Conservation (phyloP, 2,113 vertebrate species). For the Pyxicephalus adspersus region DNA sequence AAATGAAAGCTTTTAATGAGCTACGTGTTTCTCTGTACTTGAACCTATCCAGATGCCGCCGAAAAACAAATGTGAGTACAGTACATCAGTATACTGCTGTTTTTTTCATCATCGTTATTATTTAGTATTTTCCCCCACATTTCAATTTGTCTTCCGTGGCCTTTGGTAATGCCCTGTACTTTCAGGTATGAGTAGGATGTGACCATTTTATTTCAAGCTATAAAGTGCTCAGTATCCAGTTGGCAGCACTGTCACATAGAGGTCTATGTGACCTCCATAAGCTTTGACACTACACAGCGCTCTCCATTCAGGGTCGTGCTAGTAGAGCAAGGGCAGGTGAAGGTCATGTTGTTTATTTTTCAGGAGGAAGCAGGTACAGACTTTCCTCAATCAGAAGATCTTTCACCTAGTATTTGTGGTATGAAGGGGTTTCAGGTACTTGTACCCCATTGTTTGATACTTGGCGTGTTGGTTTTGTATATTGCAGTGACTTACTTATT, state of each 20-base stretch:
- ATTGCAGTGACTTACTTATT: background rate
- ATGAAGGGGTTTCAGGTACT: conserved; percentile 40
- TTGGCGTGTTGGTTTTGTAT: conserved; percentile 12
- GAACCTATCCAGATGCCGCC: conserved; percentile 92
- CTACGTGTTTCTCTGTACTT: conserved; percentile 93
- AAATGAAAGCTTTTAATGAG: conserved; percentile 93
- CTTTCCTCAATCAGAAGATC: background rate
- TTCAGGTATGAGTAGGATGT: too few species aligned
- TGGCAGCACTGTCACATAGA: too few species aligned
- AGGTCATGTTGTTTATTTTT: conserved; percentile 49
- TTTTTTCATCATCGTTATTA: too few species aligned
- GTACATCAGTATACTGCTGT: background rate
- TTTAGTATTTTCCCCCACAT: too few species aligned
- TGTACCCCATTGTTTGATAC: conserved; percentile 12
- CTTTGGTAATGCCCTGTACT: too few species aligned
- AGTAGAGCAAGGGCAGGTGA: conserved; percentile 19
- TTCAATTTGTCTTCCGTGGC: too few species aligned
- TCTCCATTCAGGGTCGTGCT: too few species aligned
- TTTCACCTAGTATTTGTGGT: conserved; percentile 22
- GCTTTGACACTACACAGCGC: too few species aligned
- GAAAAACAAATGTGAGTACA: conserved; percentile 94
- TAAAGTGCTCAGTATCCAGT: too few species aligned
- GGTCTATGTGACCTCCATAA: too few species aligned
- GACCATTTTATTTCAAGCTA: too few species aligned
- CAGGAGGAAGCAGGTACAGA: conserved; percentile 34